Conservation (phyloP, 2,888 invertebrate genomes). For the Drosophila testacea region DNA sequence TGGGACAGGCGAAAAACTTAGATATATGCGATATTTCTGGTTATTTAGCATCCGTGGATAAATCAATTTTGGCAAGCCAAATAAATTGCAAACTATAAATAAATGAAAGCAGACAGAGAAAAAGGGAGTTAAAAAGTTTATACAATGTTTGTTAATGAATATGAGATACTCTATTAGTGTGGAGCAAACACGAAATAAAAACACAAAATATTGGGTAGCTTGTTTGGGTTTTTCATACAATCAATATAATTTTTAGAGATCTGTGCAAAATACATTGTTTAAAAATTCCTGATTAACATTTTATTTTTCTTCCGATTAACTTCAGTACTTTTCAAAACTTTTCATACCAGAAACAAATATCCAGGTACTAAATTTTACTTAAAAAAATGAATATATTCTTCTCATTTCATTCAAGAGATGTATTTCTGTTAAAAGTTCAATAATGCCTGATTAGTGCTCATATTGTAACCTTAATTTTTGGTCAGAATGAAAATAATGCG, state of each 20-base stretch:
- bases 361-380: no score
- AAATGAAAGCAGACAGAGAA: neutral
- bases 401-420: neutral
- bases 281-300: no score
- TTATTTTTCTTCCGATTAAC: no score
- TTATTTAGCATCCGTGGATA: slow-evolving; percentile 63
- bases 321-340: no score
- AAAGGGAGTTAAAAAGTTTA: neutral
- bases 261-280: no score
- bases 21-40: slow-evolving; percentile 25
- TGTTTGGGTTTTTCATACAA: no score
- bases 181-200: neutral
- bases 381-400: no score
- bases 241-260: no score
- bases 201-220: no score
- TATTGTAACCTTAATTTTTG: slow-evolving; percentile 38
- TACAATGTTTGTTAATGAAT: slow-evolving; percentile 6
- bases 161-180: neutral
- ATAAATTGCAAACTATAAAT: slow-evolving; percentile 52
- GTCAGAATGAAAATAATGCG: slow-evolving; percentile 13
- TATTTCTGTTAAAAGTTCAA: slow-evolving; percentile 4
- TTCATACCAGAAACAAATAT: no score
- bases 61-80: slow-evolving; percentile 66
- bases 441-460: slow-evolving; percentile 53
- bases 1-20: slow-evolving; percentile 26